Evolutionary conservation across 2,797 vertebrate species (phyloP), one percentile per base, ranked within the genome.

Genomic region (Nannoperca obscura): DNA sequence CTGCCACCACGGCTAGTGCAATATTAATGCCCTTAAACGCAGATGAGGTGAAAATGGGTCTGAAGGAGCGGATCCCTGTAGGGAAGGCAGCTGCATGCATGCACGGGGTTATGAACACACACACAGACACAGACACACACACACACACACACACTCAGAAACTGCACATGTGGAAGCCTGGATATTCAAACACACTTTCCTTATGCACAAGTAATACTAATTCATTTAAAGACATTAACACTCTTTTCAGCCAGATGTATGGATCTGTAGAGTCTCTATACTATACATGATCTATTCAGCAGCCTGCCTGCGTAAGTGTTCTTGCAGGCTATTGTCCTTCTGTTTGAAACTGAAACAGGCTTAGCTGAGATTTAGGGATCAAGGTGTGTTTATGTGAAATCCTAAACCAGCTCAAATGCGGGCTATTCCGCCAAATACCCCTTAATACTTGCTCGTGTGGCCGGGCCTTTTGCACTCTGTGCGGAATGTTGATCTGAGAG

Each of bases 21-120:
- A 97, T 97, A 97, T 95, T 96, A 95, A 96, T 93, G 80, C 88
- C 92, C 93, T 94, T 95, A 96, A 97, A 96, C 92, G 92, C 93
- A 96, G 95, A 94, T 94, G 95, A 96, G 93, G 93, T 83, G 90
- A 94, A 96, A 96, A 95, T 91, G 91, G 93, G 91, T 95, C 89
- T 72, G 89, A 88, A 83, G 90, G 93, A 93, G 95, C 92, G 54
- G 91, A 95, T 93, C 93, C 93, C 94, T 92, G 89, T 82, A 80
- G 94, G 90, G 94, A 58, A 69, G 91, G 92, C 93, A 67, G 1
- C 79, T 85, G 86, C 75, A 71, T 83, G 78, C 86, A 85, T 84
- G 78, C 75, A 88, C 61, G 9, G 89, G 88, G 91, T 88, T 83
- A 92, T 71, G 85, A 78, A 80, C 86, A 85, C 82, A 87, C 80